Conservation (phyloP, 1,140 invertebrate species). For the Hetaerina americana region DNA sequence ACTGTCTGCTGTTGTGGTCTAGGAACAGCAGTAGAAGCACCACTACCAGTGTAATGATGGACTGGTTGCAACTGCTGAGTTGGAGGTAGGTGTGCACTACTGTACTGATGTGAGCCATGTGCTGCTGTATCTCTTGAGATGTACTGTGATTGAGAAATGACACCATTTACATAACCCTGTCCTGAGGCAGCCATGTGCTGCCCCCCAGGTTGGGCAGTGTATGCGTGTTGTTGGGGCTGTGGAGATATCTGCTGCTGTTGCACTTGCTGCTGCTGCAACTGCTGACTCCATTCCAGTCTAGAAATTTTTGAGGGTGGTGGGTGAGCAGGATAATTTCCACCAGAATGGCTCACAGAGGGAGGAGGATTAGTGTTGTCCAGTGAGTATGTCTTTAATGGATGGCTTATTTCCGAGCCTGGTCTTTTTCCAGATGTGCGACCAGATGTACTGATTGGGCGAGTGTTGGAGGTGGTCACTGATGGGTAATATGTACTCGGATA, state of each 20-base stretch:
- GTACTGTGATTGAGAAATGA: background rate
- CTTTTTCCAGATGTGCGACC: background rate
- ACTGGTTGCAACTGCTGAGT: background rate
- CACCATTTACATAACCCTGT: background rate
- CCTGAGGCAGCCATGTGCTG: too few relatives aligned
- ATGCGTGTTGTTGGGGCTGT: slow-evolving; percentile 2
- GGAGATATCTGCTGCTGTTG: slow-evolving; percentile 13
- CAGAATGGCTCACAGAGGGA: slow-evolving; percentile 8
- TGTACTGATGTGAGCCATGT: too few relatives aligned
- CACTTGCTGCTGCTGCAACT: slow-evolving; percentile 12
- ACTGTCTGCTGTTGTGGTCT: background rate
- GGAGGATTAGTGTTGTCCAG: background rate
- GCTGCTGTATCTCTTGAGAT: background rate
- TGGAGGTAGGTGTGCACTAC: background rate
- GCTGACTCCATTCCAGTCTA: slow-evolving; percentile 36
- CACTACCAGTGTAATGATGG: background rate
- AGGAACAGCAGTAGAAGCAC: background rate
- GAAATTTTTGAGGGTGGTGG: slow-evolving; percentile 32
- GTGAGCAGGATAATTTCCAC: slow-evolving; percentile 20
- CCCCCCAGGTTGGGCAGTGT: too few relatives aligned
- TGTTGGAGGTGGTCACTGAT: background rate
- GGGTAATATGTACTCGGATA: background rate
- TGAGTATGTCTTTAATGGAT: background rate
- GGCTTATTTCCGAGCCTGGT: background rate
- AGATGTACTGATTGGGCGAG: background rate